Base-by-base conservation (phyloP, 2,888 invertebrate species). In the Cataglyphis altisquamis region DNA sequence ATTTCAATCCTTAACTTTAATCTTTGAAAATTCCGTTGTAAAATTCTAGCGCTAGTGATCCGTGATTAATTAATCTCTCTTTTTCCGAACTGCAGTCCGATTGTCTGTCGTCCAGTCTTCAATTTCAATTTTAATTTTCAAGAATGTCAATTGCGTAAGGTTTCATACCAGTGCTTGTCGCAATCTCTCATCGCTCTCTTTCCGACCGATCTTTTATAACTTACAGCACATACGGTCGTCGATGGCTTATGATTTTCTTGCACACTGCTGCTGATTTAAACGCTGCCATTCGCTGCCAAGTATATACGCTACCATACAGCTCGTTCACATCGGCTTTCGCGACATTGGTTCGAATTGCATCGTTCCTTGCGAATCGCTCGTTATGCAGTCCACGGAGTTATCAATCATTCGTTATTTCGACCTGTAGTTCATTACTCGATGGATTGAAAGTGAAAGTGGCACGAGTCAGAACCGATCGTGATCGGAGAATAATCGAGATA, bases 181-280 rank as follows among this genome's bases (percentile, higher is more conserved):
- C 18, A 18, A 48, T 48, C 48, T 48, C 48, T 18, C 48, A 8
- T n/a, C n/a, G 8, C 41, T 52, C n/a, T 48, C n/a, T 8, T 52
- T 52, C n/a, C n/a, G 2, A 52, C 36, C 25, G 32, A 74, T 63
- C 45, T 41, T 41, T 60, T 60, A 15, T 41, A 41, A 60, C 60
- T 48, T 15, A 32, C 32, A 32, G 32, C 63, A 45, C 21, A 32
- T 29, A 29, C 74, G 29, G 15, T 9, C 64, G 64, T 18, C 52
- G 77, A 57, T 77, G 15, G 57, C 45, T 78, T 70, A 78, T 70
- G 70, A 78, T 78, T 78, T 78, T 78, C 60, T 78, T 12, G 78
- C 55, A 77, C 77, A 21, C 41, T 18, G 67, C 41, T 77, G 12
- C 77, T 45, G 70, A 70, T 70, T 78, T 78, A 70, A 78, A 78